phyloP scores from a whole-genome alignment of 2,888 invertebrate genomes.

The Bhutanitis thaidina region DNA sequence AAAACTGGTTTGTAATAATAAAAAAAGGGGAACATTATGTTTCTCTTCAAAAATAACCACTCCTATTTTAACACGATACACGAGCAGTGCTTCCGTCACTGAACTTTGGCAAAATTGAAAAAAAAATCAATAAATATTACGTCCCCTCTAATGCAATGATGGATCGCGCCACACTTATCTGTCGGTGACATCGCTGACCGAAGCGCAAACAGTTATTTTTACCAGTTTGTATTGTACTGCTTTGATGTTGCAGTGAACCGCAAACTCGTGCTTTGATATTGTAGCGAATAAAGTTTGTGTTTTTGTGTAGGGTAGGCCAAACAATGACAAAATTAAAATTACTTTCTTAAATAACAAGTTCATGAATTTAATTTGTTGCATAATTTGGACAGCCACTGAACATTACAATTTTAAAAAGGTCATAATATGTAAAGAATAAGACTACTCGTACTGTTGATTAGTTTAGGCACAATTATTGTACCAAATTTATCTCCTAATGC shows the following conservation, averaged over 20 bases:
- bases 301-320: no score
- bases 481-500: no score
- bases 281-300: neutral
- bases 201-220: slow-evolving; percentile 35
- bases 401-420: no score
- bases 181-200: slow-evolving; percentile 58
- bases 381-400: no score
- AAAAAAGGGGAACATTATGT: no score
- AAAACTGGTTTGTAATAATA: no score
- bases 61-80: slow-evolving; percentile 1
- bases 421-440: no score
- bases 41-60: neutral
- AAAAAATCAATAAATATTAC: slow-evolving; percentile 63
- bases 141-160: slow-evolving; percentile 70
- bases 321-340: no score
- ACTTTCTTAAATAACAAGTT: no score
- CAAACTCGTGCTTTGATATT: neutral
- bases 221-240: slow-evolving; percentile 31
- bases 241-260: slow-evolving; percentile 13
- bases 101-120: slow-evolving; percentile 41
- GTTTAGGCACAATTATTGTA: no score
- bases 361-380: no score
- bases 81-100: neutral
- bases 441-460: no score
- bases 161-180: slow-evolving; percentile 64